Base-by-base conservation (phyloP, 1,140 invertebrate species). In the Drosophila malerkotliana region DNA sequence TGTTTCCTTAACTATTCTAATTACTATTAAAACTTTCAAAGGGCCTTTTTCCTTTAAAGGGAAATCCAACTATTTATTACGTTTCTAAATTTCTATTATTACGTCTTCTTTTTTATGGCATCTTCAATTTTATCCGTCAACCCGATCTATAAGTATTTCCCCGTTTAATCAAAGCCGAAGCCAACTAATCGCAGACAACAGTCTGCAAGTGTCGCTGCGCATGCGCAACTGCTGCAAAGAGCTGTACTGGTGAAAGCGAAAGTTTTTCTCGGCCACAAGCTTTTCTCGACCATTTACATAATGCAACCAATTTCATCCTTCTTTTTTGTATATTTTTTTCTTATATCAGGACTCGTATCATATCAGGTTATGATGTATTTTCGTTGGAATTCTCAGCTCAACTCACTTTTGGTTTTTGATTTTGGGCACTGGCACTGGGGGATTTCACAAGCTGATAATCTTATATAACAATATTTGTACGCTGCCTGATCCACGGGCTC, bases 241-340 rank as follows among this genome's bases (percentile, higher is more conserved):
- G 72, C 61, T 60, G 74, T 58, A 57, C 57, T 64, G 54, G 83
- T 88, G 84, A 88, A 88, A 88, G 83, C 83, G 83, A 89, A 89
- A 89, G 79, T 88, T 88, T 89, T 88, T 83, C 76, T 64, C 63
- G 21, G 26, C 30, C 49, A 37, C 44, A 15, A 60, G 62, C 48
- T 83, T 64, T 76, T 67, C 48, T 64, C 60, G 72, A 55, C 26
- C 55, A 74, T 72, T 64, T 75, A 59, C 54, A 67, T 74, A 74
- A 74, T 73, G 21, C 53, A 24, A 51, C 48, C 56, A 18, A 58
- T 14, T 15, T 30, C 18, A 32, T 69, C 37, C 48, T 49, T 32
- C 34, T 63, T 49, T 51, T 37, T 10, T 37, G 1, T 41, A 12
- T 41, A 14, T 41, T 1, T 41, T 41, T 41, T 41, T 51, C 48